Percentiles rank a stretch among this genome's conserved stretches.
Conservation (phyloP, 2,888 invertebrate species). For the Peribatodes rhomboidaria region DNA sequence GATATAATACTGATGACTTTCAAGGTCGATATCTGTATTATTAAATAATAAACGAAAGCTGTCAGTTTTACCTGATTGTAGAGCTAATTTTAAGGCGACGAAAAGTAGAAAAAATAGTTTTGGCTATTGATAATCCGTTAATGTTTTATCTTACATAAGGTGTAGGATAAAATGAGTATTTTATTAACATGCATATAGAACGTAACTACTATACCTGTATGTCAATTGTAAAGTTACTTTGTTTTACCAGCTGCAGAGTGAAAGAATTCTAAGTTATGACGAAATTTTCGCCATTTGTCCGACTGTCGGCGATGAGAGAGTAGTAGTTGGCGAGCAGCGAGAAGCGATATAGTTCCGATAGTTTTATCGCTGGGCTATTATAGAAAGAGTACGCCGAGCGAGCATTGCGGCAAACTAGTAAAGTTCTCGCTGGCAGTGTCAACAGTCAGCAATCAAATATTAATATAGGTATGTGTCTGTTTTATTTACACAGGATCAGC, state of each 20-base stretch:
- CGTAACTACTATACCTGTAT: neutral
- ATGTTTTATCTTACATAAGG: neutral
- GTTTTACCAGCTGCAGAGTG: conserved; percentile 10
- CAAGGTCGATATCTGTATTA: neutral
- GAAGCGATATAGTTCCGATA: too few relatives aligned
- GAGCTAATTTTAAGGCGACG: neutral
- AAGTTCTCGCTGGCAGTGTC: too few relatives aligned
- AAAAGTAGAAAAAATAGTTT: neutral
- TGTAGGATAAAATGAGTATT: neutral
- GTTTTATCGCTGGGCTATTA: too few relatives aligned
- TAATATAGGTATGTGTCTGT: too few relatives aligned
- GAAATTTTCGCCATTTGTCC: too few relatives aligned
- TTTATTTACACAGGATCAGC: too few relatives aligned
- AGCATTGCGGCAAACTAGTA: too few relatives aligned
- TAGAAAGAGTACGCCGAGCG: too few relatives aligned
- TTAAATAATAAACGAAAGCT: neutral
- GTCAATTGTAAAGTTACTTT: neutral
- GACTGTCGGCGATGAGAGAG: too few relatives aligned
- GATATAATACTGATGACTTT: neutral
- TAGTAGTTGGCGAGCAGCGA: too few relatives aligned
- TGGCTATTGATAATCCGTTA: neutral
- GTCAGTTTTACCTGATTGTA: neutral
- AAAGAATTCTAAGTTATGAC: neutral
- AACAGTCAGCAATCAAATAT: too few relatives aligned
- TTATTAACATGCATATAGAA: neutral